These are phyloP conservation scores for Pseudolycoriella hygida DNA, from an alignment of 2,888 invertebrate genomes.

Conservation along the genomic window DNA sequence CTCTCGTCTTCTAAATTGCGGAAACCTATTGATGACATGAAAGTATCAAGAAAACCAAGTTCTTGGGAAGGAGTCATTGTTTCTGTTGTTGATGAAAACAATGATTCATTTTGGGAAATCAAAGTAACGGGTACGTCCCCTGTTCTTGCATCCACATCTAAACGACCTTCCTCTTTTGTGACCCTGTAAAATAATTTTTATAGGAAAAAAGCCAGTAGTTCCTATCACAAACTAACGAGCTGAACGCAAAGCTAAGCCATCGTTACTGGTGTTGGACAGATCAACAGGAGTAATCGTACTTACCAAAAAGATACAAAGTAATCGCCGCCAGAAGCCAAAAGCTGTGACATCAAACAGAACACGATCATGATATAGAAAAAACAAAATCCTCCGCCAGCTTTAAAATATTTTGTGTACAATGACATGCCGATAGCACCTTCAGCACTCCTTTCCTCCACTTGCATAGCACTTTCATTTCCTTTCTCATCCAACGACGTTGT, in stretches of 20 bases:
- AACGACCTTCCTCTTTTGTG: slow-evolving; percentile 33
- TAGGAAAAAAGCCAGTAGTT: background rate
- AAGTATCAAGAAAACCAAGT: background rate
- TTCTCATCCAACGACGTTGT: slow-evolving; percentile 38
- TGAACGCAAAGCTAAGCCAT: background rate
- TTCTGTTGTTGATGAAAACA: too few relatives aligned
- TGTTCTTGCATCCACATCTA: background rate
- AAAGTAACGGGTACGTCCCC: background rate
- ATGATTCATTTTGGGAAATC: too few relatives aligned
- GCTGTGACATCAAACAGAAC: slow-evolving; percentile 47
- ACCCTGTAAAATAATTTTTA: slow-evolving; percentile 31
- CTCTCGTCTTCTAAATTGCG: slow-evolving; percentile 7
- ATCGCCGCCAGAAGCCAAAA: slow-evolving; percentile 54
- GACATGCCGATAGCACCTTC: slow-evolving; percentile 41
- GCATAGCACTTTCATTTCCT: slow-evolving; percentile 21
- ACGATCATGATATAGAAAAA: slow-evolving; percentile 38
- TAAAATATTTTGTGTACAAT: slow-evolving; percentile 50
- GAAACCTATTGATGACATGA: slow-evolving; percentile 9
- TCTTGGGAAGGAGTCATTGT: too few relatives aligned
- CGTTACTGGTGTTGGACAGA: background rate
- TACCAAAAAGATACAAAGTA: slow-evolving; percentile 65
- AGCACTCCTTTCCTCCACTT: slow-evolving; percentile 37
- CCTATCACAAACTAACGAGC: background rate
- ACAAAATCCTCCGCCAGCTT: slow-evolving; percentile 49
- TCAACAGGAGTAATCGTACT: slow-evolving; percentile 27